Evolutionary conservation across 2,888 invertebrate species (phyloP).

Genomic region (Drosophila meridionalis): DNA sequence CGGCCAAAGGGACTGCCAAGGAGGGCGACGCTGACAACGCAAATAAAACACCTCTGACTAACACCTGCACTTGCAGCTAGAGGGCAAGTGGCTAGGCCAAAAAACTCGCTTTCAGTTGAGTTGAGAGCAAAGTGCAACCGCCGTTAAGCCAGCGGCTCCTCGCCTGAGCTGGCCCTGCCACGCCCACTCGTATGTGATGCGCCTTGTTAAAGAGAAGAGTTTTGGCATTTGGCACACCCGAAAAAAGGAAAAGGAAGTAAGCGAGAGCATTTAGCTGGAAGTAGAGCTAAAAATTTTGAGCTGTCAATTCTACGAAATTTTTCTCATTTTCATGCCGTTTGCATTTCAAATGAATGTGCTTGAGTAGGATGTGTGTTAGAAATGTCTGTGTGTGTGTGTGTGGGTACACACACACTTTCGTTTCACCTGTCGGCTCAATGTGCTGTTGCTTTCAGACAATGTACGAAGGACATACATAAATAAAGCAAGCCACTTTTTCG

Average conservation of each 20-base stretch:
- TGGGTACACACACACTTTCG: slow-evolving; percentile 53
- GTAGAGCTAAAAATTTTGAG: slow-evolving; percentile 35
- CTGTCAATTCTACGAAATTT: slow-evolving; percentile 64
- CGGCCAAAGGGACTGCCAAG: slow-evolving; percentile 30
- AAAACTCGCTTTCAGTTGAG: slow-evolving; percentile 3
- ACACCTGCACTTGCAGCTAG: slow-evolving; percentile 36
- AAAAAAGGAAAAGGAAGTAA: background rate
- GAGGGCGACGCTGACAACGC: background rate
- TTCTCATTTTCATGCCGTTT: slow-evolving; percentile 52
- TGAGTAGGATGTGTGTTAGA: slow-evolving; percentile 16
- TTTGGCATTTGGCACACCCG: slow-evolving; percentile 25
- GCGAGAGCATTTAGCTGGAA: slow-evolving; percentile 17
- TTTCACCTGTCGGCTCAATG: slow-evolving; percentile 73
- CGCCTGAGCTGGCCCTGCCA: background rate
- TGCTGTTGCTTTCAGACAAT: slow-evolving; percentile 37
- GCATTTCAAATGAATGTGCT: slow-evolving; percentile 44
- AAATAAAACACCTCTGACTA: slow-evolving; percentile 29
- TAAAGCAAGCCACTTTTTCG: slow-evolving; percentile 24
- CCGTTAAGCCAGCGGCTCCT: slow-evolving; percentile 22
- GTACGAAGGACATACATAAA: slow-evolving; percentile 41
- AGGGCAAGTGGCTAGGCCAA: slow-evolving; percentile 8
- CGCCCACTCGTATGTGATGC: slow-evolving; percentile 14
- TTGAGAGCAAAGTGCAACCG: slow-evolving; percentile 36
- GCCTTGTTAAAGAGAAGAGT: slow-evolving; percentile 26
- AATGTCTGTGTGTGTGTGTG: background rate